A percentile compares a stretch with the other conserved stretches of the same genome.
phyloP scores from a whole-genome alignment of 2,113 vertebrate species.

The Montifringilla adamsi region DNA sequence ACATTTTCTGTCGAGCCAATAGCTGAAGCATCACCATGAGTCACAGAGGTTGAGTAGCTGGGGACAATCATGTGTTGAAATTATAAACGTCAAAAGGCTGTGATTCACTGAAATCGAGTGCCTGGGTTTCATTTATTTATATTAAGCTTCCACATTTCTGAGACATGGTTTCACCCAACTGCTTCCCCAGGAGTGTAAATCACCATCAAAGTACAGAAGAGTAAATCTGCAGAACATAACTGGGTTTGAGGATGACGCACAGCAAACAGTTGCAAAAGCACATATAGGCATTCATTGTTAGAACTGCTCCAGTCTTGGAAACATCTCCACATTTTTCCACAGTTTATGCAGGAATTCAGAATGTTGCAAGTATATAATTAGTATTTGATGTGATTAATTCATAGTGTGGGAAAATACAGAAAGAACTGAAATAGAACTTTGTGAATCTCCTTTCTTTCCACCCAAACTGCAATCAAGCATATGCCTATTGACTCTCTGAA shows the following conservation, averaged over 20 bases:
- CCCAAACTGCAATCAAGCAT: constrained; percentile 33
- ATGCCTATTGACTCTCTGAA: constrained; percentile 36
- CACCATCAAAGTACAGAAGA: constrained; percentile 21
- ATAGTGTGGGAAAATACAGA: constrained; percentile 61
- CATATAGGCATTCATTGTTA: constrained; percentile 12
- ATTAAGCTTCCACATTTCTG: constrained; percentile 49
- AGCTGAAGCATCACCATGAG: neutral
- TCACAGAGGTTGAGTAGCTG: constrained; percentile 10
- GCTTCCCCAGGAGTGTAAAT: constrained; percentile 58
- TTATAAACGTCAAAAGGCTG: constrained; percentile 26
- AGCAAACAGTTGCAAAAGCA: constrained; percentile 60
- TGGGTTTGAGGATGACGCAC: constrained; percentile 39
- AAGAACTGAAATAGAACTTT: constrained; percentile 46
- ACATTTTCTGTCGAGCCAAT: neutral
- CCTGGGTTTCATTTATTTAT: constrained; percentile 55
- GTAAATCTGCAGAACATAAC: constrained; percentile 59
- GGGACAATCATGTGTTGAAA: constrained; percentile 35
- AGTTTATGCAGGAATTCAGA: constrained; percentile 71
- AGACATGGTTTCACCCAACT: constrained; percentile 36
- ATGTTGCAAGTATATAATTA: constrained; percentile 67
- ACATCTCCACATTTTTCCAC: constrained; percentile 62
- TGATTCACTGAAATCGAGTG: constrained; percentile 28
- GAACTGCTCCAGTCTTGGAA: constrained; percentile 59
- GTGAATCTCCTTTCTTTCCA: constrained; percentile 39
- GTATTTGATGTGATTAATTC: constrained; percentile 73